Conservation (phyloP, 2,888 invertebrate genomes). For the Andrena bucephala region DNA sequence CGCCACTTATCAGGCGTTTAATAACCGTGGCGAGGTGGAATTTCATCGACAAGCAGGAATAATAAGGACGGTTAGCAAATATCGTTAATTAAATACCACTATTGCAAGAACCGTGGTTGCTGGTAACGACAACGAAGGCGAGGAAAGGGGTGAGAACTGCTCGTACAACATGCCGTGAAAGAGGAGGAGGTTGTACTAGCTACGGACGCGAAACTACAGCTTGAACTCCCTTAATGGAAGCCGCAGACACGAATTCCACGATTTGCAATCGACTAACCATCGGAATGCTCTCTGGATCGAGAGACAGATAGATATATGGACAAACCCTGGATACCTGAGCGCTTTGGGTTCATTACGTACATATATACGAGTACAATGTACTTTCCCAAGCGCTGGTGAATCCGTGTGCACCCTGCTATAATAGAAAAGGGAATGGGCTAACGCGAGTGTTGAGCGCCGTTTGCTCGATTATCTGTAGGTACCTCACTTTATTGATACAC, state of each 20-base stretch:
- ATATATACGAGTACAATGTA: conserved; percentile 13
- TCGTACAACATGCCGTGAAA: conserved; percentile 14
- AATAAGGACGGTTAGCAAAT: conserved; percentile 27
- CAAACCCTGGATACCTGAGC: conserved; percentile 35
- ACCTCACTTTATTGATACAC: too few relatives aligned
- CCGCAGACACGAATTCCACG: conserved; percentile 61
- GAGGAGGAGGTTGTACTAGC: conserved; percentile 22
- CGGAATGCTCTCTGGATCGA: conserved; percentile 59
- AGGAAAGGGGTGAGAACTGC: conserved; percentile 32
- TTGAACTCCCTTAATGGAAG: conserved; percentile 61
- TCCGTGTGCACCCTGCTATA: not conserved
- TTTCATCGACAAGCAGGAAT: not conserved
- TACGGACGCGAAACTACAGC: conserved; percentile 34
- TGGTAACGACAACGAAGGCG: conserved; percentile 29
- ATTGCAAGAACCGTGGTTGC: conserved; percentile 8
- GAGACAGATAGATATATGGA: conserved; percentile 56
- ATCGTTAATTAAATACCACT: conserved; percentile 34
- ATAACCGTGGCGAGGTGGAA: not conserved
- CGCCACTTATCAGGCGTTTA: conserved; percentile 12
- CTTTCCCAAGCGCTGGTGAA: conserved; percentile 12
- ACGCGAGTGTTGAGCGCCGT: not conserved
- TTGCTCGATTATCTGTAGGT: not conserved
- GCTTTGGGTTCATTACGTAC: conserved; percentile 30
- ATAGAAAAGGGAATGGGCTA: not conserved
- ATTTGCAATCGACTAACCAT: conserved; percentile 62